Conservation (phyloP, 2,113 vertebrate species). For the Pleuronectes platessa region DNA sequence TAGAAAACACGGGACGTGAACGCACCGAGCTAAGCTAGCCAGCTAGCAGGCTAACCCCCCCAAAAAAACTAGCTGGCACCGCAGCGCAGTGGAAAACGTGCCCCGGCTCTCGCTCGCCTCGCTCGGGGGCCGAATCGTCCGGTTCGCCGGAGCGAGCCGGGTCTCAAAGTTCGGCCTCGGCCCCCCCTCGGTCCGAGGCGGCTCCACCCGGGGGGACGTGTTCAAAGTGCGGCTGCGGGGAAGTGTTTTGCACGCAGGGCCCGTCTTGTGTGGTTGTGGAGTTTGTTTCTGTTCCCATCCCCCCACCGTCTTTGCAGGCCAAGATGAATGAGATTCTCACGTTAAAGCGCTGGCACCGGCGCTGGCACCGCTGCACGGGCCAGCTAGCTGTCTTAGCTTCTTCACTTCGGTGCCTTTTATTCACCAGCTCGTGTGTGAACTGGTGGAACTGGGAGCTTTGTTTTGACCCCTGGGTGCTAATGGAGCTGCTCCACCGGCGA, state of each 20-base stretch:
- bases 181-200: not conserved
- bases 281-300: slow-evolving; percentile 82
- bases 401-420: not conserved
- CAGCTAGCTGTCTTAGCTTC: slow-evolving; percentile 49
- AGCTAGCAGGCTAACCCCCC: slow-evolving; percentile 58
- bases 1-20: slow-evolving; percentile 68
- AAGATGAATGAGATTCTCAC: slow-evolving; percentile 82
- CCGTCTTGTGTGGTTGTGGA: slow-evolving; percentile 79
- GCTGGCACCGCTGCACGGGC: slow-evolving; percentile 66
- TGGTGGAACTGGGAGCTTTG: slow-evolving; percentile 22
- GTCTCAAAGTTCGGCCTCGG: slow-evolving; percentile 23
- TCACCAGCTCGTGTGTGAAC: not conserved
- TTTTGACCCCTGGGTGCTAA: slow-evolving; percentile 11
- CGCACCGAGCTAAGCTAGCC: slow-evolving; percentile 59
- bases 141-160: not conserved
- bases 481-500: slow-evolving; percentile 1
- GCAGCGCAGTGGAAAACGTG: slow-evolving; percentile 77
- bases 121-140: slow-evolving; percentile 32
- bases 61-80: slow-evolving; percentile 57
- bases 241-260: slow-evolving; percentile 57
- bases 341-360: slow-evolving; percentile 79
- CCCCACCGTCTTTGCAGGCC: slow-evolving; percentile 80
- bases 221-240: slow-evolving; percentile 16
- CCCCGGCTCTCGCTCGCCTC: slow-evolving; percentile 65
- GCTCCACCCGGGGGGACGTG: not conserved